Evolutionary conservation across 2,888 invertebrate species (phyloP).

Genomic region (Syritta pipiens): DNA sequence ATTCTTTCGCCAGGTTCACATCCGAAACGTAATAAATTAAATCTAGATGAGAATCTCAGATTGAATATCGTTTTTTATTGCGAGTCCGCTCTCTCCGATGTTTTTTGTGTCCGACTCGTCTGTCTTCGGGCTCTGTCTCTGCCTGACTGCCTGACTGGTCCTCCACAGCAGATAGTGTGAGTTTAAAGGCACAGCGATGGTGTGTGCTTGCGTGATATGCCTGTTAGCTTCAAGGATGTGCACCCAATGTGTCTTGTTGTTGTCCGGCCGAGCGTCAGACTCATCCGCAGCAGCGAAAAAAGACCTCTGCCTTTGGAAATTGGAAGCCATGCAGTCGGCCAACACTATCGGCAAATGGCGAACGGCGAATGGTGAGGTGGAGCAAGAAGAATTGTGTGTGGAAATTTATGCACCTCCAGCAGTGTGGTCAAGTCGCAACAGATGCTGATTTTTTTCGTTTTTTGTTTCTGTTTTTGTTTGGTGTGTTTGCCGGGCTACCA

Average conservation of each 20-base stretch:
- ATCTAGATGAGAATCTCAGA: slow-evolving; percentile 49
- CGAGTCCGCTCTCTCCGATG: no score
- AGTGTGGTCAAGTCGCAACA: slow-evolving; percentile 31
- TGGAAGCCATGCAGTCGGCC: no score
- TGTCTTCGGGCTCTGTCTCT: slow-evolving; percentile 1
- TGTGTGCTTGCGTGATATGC: slow-evolving; percentile 32
- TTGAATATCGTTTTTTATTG: slow-evolving; percentile 50
- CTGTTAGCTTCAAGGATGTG: slow-evolving; percentile 33
- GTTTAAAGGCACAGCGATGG: neutral
- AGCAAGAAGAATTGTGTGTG: slow-evolving; percentile 34
- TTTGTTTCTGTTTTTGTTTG: no score
- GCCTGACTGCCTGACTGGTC: neutral
- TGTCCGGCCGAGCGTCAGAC: neutral
- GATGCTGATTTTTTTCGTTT: slow-evolving; percentile 16
- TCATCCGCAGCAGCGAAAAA: neutral
- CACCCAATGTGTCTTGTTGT: slow-evolving; percentile 46
- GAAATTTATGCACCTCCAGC: slow-evolving; percentile 56
- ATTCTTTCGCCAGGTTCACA: slow-evolving; percentile 17
- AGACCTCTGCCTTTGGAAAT: no score
- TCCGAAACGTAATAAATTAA: slow-evolving; percentile 56
- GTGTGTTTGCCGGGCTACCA: no score
- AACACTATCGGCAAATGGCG: no score
- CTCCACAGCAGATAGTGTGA: no score
- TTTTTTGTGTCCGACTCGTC: no score
- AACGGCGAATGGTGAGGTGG: no score